phyloP scores from a whole-genome alignment of 2,797 vertebrate genomes.

The Amblyraja radiata region DNA sequence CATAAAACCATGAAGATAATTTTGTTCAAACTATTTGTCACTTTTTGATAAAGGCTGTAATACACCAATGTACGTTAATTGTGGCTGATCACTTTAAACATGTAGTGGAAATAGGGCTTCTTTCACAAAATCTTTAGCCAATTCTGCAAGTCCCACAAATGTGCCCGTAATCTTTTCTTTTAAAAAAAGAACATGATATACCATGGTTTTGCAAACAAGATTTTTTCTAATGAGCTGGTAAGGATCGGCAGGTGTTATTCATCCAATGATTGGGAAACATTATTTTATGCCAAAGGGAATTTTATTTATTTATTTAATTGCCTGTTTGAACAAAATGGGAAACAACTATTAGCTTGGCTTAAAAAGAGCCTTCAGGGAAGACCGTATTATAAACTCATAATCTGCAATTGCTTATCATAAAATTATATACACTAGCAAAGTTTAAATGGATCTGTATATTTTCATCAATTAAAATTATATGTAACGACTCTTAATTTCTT shows the following conservation, averaged over 20 bases:
- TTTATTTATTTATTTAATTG: conserved; percentile 10
- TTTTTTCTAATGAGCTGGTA: neutral
- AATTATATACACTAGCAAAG: neutral
- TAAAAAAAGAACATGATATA: neutral
- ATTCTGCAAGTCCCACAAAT: neutral
- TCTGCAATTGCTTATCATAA: neutral
- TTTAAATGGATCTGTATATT: neutral
- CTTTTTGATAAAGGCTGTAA: neutral
- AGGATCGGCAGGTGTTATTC: neutral
- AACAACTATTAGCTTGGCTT: neutral
- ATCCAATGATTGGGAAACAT: neutral
- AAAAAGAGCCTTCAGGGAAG: neutral
- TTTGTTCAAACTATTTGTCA: neutral
- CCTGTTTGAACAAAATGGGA: neutral
- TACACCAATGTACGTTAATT: neutral
- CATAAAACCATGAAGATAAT: neutral
- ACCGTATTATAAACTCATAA: neutral
- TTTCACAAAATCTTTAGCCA: neutral
- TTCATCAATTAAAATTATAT: conserved; percentile 7
- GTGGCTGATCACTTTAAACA: neutral
- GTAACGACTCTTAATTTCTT: neutral
- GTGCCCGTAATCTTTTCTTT: neutral
- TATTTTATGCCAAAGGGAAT: neutral
- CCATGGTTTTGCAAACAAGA: neutral
- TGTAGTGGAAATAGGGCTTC: neutral